Conservation (phyloP, 2,113 vertebrate species). For the Phoenicopterus ruber region DNA sequence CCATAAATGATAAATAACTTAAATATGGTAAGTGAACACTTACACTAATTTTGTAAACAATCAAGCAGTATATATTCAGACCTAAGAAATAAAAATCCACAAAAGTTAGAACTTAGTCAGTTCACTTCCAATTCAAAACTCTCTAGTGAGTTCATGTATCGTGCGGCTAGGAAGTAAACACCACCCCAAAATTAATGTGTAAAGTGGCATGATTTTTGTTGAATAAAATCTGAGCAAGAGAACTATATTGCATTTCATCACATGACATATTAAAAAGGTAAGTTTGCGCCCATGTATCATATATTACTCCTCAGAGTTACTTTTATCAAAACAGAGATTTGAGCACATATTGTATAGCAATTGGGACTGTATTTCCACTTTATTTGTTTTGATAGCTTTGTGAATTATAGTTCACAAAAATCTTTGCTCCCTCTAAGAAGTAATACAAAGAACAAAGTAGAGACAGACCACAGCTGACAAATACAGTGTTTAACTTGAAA, state of each 20-base stretch:
- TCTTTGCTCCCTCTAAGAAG: neutral
- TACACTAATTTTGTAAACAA: neutral
- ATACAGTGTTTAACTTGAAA: neutral
- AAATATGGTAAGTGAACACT: neutral
- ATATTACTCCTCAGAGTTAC: neutral
- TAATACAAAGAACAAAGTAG: neutral
- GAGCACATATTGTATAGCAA: neutral
- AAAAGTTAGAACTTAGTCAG: neutral
- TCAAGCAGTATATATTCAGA: neutral
- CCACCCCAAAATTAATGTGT: neutral
- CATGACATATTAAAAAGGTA: neutral
- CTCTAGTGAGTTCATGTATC: neutral
- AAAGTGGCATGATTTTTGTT: neutral
- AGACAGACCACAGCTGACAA: neutral
- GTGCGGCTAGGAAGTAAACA: neutral
- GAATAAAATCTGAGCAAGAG: neutral
- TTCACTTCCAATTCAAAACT: neutral
- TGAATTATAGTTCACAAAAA: neutral
- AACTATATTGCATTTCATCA: neutral
- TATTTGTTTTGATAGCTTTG: neutral
- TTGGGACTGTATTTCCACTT: neutral
- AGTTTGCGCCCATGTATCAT: neutral
- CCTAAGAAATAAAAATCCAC: neutral
- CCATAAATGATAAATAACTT: neutral
- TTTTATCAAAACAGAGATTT: neutral